Conservation (phyloP, 2,113 vertebrate species). For the Balaenoptera acutorostrata region DNA sequence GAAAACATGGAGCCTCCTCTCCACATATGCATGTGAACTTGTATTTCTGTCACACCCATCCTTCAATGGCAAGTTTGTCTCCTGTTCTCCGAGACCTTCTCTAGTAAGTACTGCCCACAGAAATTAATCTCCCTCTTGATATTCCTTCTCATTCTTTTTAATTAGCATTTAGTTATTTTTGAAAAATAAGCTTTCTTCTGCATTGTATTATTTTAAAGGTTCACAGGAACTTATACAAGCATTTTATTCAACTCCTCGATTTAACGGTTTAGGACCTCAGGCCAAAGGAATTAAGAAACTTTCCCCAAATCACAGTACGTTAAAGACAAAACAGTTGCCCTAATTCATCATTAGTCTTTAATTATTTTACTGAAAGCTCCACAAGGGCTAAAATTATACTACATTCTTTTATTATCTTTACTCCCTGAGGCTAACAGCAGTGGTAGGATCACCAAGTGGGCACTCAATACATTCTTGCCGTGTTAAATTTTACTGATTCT, state of each 20-base stretch:
- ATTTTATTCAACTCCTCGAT: background rate
- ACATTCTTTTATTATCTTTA: background rate
- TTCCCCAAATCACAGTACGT: background rate
- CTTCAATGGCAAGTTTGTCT: background rate
- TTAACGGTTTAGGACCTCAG: background rate
- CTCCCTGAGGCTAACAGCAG: background rate
- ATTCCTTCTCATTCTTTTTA: background rate
- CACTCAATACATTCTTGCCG: background rate
- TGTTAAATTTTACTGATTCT: background rate
- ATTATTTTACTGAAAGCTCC: constrained; percentile 16
- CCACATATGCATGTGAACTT: background rate
- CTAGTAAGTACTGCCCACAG: too few species aligned
- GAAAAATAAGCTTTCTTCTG: background rate
- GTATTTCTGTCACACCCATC: background rate
- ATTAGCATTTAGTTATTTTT: background rate
- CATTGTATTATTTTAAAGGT: background rate
- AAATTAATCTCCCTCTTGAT: background rate
- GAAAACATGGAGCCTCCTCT: background rate
- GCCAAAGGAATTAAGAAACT: background rate
- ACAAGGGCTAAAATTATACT: background rate
- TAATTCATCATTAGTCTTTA: constrained; percentile 33
- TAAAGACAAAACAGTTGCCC: constrained; percentile 22
- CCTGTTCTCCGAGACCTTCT: background rate
- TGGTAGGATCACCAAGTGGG: background rate
- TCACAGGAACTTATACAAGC: background rate